Evolutionary conservation across 2,113 vertebrate species (phyloP).

Genomic region (Tyto alba): DNA sequence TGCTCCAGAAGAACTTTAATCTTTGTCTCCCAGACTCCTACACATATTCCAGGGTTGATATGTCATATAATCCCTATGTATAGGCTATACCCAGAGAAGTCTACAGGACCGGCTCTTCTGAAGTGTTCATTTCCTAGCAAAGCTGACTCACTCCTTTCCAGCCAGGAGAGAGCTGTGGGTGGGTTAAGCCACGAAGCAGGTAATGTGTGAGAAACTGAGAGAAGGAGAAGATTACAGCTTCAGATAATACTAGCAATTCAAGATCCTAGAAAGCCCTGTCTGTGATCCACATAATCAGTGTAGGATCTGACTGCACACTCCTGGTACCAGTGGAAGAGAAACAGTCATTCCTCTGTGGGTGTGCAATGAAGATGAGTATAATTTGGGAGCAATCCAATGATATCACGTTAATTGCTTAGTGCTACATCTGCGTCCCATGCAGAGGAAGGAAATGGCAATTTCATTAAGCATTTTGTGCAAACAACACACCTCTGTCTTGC

Average conservation of each 20-base stretch:
- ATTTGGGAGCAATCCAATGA: slow-evolving; percentile 10
- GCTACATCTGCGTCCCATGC: neutral
- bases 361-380: neutral
- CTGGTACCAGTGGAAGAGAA: neutral
- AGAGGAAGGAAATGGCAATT: neutral
- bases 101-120: neutral
- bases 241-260: neutral
- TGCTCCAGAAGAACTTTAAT: neutral
- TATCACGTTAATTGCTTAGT: neutral
- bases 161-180: neutral
- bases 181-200: neutral
- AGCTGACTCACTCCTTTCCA: neutral
- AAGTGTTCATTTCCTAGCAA: neutral
- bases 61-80: neutral
- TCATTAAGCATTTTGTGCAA: slow-evolving; percentile 16
- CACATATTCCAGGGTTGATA: accelerated
- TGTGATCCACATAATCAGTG: neutral
- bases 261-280: neutral
- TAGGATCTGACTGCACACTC: neutral
- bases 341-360: neutral
- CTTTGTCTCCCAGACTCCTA: neutral
- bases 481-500: neutral
- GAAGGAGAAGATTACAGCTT: neutral
- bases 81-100: neutral
- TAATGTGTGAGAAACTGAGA: neutral